Evolutionary conservation across 2,888 invertebrate species (phyloP).

Genomic region (Drosophila putrida): DNA sequence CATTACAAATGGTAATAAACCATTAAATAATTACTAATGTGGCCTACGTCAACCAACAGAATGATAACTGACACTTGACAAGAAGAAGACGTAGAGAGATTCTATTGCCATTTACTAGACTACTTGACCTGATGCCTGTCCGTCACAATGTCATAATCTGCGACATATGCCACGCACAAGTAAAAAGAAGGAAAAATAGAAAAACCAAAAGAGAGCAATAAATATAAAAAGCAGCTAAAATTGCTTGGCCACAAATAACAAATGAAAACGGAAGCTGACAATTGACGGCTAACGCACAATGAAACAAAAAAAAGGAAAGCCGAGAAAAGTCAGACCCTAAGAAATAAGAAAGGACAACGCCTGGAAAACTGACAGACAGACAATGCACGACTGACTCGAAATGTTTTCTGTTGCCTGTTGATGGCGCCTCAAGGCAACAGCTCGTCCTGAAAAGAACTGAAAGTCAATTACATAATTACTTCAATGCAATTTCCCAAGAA

Average conservation of each 20-base stretch:
- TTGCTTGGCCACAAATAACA: conserved; percentile 47
- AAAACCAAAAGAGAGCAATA: conserved; percentile 25
- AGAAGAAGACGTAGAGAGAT: conserved; percentile 4
- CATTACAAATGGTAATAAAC: conserved; percentile 12
- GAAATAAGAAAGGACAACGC: conserved; percentile 53
- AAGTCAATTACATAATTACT: conserved; percentile 77
- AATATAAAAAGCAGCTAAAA: conserved; percentile 29
- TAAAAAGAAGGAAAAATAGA: conserved; percentile 1
- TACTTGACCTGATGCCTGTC: conserved; percentile 34
- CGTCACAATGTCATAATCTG: conserved; percentile 72
- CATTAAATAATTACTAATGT: conserved; percentile 67
- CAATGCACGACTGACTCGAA: conserved; percentile 23
- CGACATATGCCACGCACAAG: conserved; percentile 63
- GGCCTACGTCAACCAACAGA: conserved; percentile 46
- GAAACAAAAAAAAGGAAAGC: conserved; percentile 11
- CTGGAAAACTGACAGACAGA: conserved; percentile 61
- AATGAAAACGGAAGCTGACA: conserved; percentile 74
- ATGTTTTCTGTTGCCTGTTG: conserved; percentile 28
- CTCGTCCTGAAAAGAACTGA: conserved; percentile 31
- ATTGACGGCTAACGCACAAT: conserved; percentile 57
- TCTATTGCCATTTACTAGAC: conserved; percentile 12
- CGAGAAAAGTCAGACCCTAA: conserved; percentile 15
- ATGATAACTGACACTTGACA: conserved; percentile 52
- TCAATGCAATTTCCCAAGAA: conserved; percentile 72
- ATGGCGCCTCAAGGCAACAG: conserved; percentile 55